Base-by-base conservation (phyloP, 2,113 vertebrate species). In the Misgurnus mizolepis region DNA sequence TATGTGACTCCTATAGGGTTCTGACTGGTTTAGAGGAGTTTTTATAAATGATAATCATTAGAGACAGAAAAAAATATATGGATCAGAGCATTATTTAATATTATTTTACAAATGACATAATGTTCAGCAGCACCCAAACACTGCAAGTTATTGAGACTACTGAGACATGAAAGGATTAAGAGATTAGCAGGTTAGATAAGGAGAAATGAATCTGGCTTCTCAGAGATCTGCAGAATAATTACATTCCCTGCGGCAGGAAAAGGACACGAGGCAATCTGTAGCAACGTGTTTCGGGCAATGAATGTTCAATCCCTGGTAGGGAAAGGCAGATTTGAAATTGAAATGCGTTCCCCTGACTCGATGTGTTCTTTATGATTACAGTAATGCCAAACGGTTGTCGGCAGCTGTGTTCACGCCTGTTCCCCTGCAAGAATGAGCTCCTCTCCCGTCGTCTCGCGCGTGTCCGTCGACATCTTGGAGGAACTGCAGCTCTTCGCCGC, bases 401-500 rank as follows among this genome's bases (percentile, higher is more conserved):
- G 80, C 64, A 70, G 49, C 47, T 34, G 45, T 43, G 78, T 58
- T 66, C 75, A 55, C 79, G 22, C 41, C 60, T 56, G 68, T 70
- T 2, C n/a, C 74, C 56, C 27, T 45, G 74, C 76, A 83, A 88
- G 11, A 76, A 94, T 94, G 94, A 94, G 89, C 69, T 92, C 92
- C 71, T 94, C 93, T 79, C 92, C 93, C 3, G 87, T 92, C 49
- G 86, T 89, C 47, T 91, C 94, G 4, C 89, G 91, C 64, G 89
- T 91, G 62, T 90, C 91, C 75, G 92, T 93, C 82, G 93, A 94
- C 85, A 90, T 93, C 80, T 87, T 94, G 87, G 93, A 94, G 83
- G 93, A 94, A 61, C 89, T 94, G 39, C 92, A 94, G 90, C 83
- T 92, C 78, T 91, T 93, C 66, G 90, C 93, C 0, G 92, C 93